A percentile compares a stretch with the other conserved stretches of the same genome.
Conservation (phyloP, 92 coral and sea anemone species). For the Anthopleura xanthogrammica region DNA sequence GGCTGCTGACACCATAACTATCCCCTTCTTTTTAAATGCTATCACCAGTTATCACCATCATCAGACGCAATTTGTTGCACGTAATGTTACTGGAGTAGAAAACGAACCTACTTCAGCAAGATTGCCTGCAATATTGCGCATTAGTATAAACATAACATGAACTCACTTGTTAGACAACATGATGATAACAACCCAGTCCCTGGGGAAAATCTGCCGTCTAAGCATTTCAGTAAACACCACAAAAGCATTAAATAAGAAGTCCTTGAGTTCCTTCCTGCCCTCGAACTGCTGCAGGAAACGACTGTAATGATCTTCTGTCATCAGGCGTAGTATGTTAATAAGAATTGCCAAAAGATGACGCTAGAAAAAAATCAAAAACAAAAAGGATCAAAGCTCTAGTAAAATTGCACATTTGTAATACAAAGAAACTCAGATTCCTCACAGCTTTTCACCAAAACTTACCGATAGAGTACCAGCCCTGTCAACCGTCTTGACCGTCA, state of each 20-base stretch:
- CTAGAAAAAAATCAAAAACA: constrained; percentile 30
- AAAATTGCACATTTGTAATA: background rate
- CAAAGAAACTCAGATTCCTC: background rate
- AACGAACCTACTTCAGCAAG: background rate
- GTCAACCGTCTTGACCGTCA: constrained; percentile 89
- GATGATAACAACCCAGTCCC: constrained; percentile 91
- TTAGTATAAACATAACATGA: background rate
- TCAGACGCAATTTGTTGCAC: too few species aligned
- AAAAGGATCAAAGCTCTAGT: background rate
- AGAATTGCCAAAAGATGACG: constrained; percentile 86
- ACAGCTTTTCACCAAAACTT: constrained; percentile 24
- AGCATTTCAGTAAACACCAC: constrained; percentile 94
- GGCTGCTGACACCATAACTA: too few species aligned
- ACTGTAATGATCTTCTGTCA: constrained; percentile 86
- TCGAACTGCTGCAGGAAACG: constrained; percentile 76
- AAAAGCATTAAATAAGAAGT: constrained; percentile 84
- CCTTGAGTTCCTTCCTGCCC: constrained; percentile 71
- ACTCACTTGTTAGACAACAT: constrained; percentile 90
- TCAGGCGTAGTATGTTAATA: constrained; percentile 73
- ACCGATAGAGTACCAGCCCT: constrained; percentile 89
- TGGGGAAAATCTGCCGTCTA: constrained; percentile 79
- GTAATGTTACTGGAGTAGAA: too few species aligned
- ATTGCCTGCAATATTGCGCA: background rate
- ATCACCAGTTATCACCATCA: background rate
- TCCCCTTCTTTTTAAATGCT: background rate